Evolutionary conservation across 2,113 vertebrate genomes (phyloP), one percentile per base, ranked within the genome.

Genomic region (Alexandromys fortis): DNA sequence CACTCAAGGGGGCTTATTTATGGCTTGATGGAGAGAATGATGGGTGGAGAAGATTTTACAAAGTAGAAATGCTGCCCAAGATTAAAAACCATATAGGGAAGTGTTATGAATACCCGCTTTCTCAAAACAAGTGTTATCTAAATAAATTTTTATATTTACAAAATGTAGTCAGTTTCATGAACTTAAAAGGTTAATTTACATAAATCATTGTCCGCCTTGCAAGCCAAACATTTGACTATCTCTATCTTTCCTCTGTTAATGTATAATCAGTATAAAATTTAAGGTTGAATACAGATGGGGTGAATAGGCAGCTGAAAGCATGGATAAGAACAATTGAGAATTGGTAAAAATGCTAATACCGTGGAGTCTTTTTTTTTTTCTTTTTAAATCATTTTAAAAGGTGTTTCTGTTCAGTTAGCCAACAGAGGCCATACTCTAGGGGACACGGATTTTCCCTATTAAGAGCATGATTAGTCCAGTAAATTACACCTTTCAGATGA

Each of bases 401-500:
- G 11, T 58, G 68, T 16, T 95, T 94, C 49, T 94, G 85, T 90
- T 95, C 92, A 67, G 87, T 76, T 85, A 94, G 92, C 26, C 93
- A 93, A 95, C 94, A 93, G 70, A 1, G 45, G 47, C n/a, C 91
- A 79, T 42, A 19, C 22, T 95, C 2, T 63, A 33, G 47, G 4
- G 61, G 52, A 55, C 78, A 94, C 35, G 72, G 91, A 86, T 86
- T 97, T 65, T 78, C 47, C 97, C 97, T 96, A 96, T 98, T 95
- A 98, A 98, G 90, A 97, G 92, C 97, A 95, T 98, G 95, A 98
- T 99, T 98, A 98, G 98, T 96, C 96, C 97, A 97, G 97, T 98
- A 98, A 98, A 98, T 98, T 98, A 98, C 47, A 75, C 96, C 96
- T 98, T 97, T 98, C 97, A 97, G 97, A 98, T 96, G 90, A 95